phyloP scores from a whole-genome alignment of 2,888 invertebrate species.

The Sphaerophoria rueppellii region DNA sequence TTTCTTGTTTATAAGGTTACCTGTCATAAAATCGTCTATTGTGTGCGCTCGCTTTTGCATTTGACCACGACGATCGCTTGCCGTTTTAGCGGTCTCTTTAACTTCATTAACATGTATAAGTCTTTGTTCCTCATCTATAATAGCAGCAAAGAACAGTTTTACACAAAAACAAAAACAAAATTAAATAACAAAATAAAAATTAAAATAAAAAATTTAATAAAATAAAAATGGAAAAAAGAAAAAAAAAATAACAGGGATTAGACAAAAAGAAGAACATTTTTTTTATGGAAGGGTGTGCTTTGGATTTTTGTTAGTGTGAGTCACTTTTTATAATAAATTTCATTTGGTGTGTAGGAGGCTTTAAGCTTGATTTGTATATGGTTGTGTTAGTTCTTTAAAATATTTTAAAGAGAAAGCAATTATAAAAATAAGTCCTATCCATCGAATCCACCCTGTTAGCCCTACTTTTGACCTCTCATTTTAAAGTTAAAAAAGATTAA shows the following conservation, averaged over 20 bases:
- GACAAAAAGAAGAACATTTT: slow-evolving; percentile 67
- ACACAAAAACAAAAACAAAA: slow-evolving; percentile 50
- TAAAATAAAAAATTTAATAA: slow-evolving; percentile 22
- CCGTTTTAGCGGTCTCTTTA: slow-evolving; percentile 73
- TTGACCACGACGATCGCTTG: slow-evolving; percentile 75
- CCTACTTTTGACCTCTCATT: not conserved
- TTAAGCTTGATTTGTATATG: slow-evolving; percentile 13
- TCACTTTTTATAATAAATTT: slow-evolving; percentile 38
- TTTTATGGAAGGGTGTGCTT: slow-evolving; percentile 64
- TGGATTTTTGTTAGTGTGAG: slow-evolving; percentile 54
- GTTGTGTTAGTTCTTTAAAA: not conserved
- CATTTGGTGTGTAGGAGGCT: slow-evolving; percentile 24
- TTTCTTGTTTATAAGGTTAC: slow-evolving; percentile 72
- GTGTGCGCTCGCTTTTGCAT: slow-evolving; percentile 78
- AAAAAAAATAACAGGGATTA: slow-evolving; percentile 64
- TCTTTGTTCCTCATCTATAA: slow-evolving; percentile 77
- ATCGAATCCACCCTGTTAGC: not conserved
- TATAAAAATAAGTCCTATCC: not conserved
- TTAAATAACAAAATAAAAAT: slow-evolving; percentile 16
- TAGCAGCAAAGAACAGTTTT: slow-evolving; percentile 69
- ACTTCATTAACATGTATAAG: slow-evolving; percentile 76
- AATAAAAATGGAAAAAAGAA: slow-evolving; percentile 31
- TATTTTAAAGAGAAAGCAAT: not conserved
- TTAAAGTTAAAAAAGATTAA: not conserved
- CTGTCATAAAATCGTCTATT: slow-evolving; percentile 78